Percentiles rank a stretch among this genome's conserved stretches.
phyloP scores from a whole-genome alignment of 2,888 invertebrate genomes.

The Tenthredo livida region DNA sequence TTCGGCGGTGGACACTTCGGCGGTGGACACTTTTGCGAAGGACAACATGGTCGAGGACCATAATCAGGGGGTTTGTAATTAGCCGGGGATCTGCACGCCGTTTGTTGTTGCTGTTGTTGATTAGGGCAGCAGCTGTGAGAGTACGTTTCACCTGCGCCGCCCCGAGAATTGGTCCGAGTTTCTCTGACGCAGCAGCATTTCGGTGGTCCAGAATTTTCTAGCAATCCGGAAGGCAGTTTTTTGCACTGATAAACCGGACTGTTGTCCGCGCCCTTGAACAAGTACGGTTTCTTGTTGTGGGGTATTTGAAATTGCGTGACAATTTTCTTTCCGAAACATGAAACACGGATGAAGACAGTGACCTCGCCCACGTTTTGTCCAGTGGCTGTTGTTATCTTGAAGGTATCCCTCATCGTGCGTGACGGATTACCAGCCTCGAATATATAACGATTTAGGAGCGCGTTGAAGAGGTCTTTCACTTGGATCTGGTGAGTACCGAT shows the following conservation, averaged over 20 bases:
- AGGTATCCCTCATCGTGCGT: conserved; percentile 83
- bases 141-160: conserved; percentile 27
- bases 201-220: conserved; percentile 33
- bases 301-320: conserved; percentile 84
- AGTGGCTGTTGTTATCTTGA: conserved; percentile 80
- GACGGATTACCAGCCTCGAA: conserved; percentile 78
- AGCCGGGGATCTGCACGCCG: conserved; percentile 24
- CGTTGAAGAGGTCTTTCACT: conserved; percentile 82
- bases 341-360: conserved; percentile 82
- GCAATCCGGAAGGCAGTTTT: conserved; percentile 62
- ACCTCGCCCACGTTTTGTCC: conserved; percentile 81
- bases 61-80: conserved; percentile 51
- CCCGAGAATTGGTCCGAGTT: neutral
- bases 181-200: conserved; percentile 40
- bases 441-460: conserved; percentile 79
- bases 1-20: neutral
- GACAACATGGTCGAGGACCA: conserved; percentile 53
- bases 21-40: neutral
- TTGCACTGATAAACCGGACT: conserved; percentile 72
- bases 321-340: conserved; percentile 84
- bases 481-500: conserved; percentile 82
- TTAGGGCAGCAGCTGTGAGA: conserved; percentile 31
- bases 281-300: conserved; percentile 68
- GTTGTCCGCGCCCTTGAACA: conserved; percentile 70
- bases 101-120: conserved; percentile 12